Evolutionary conservation across 2,888 invertebrate genomes (phyloP), one percentile per base, ranked within the genome.

Genomic region (Vesta saturnalis): DNA sequence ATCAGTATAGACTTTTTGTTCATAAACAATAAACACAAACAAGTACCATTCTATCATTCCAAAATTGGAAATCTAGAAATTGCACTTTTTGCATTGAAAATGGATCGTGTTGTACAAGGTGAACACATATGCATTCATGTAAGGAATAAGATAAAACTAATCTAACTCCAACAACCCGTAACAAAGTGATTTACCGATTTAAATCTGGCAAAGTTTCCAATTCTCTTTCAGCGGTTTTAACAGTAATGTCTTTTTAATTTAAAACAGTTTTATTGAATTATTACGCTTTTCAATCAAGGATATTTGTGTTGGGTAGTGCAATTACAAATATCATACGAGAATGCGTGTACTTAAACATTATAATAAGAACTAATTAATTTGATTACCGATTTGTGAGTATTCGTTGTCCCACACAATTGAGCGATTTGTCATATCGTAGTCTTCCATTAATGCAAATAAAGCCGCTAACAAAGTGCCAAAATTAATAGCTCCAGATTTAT

Each of bases 111-210:
- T 52, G 12, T 19, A 52, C 52, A 52, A 52, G 52, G 18, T 52
- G 21, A 52, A 52, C 52, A 52, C 52, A 52, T 52, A 52, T 52
- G 52, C 52, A 52, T 52, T 52, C 52, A 52, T 52, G 52, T 52
- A 52, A 21, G 52, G 52, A 52, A 52, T 52, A 52, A 52, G 52
- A 52, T 52, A 52, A 52, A 52, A 19, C 19, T 52, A 52, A 52
- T 19, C 52, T 52, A 52, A 52, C 19, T 52, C 52, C 52, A 52
- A 52, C 52, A 52, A 52, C 19, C 6, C 52, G 52, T 52, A 52
- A 52, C 52, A 52, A 52, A 52, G 52, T 52, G 52, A 52, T 52
- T 52, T 52, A 52, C 52, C 21, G 52, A 52, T 52, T 52, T 52
- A 52, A 52, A 19, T 52, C 52, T 52, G 52, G 52, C 52, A 52